Percentiles rank a stretch among this genome's conserved stretches.
These are phyloP conservation scores for Galeopterus variegatus DNA, from an alignment of 2,113 vertebrate species.

Conservation along the genomic window DNA sequence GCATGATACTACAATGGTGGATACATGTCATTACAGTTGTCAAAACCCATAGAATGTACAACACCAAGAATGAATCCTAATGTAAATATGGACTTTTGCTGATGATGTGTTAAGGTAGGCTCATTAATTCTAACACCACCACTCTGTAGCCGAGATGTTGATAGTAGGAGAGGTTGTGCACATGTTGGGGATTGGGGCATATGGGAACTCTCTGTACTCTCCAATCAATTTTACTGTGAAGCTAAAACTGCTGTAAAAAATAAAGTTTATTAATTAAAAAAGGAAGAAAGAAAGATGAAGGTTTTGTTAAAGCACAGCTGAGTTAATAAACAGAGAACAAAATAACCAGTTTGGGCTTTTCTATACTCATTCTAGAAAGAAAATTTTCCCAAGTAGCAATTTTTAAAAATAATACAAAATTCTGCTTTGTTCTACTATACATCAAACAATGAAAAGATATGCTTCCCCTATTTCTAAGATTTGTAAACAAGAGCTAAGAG, in stretches of 20 bases:
- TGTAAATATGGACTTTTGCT: neutral
- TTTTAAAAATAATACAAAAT: slow-evolving; percentile 44
- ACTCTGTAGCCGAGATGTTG: neutral
- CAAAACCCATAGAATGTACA: neutral
- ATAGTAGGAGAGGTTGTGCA: neutral
- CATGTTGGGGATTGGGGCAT: fast-evolving
- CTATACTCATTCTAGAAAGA: neutral
- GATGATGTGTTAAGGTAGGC: neutral
- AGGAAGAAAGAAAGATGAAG: neutral
- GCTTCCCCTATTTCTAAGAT: neutral
- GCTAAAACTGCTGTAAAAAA: neutral
- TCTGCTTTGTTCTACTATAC: neutral
- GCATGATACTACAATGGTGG: neutral
- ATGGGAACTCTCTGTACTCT: neutral
- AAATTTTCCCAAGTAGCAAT: slow-evolving; percentile 18
- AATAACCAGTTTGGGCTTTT: neutral
- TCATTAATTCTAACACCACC: neutral
- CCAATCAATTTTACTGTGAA: neutral
- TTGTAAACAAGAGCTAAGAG: neutral
- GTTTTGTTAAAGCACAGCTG: neutral
- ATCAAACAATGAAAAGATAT: slow-evolving; percentile 17
- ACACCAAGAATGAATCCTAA: neutral
- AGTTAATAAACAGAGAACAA: neutral
- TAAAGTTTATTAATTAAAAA: neutral
- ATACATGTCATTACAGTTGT: too few species aligned